phyloP scores from a whole-genome alignment of 2,888 invertebrate species.

The Lasius fuliginosus region DNA sequence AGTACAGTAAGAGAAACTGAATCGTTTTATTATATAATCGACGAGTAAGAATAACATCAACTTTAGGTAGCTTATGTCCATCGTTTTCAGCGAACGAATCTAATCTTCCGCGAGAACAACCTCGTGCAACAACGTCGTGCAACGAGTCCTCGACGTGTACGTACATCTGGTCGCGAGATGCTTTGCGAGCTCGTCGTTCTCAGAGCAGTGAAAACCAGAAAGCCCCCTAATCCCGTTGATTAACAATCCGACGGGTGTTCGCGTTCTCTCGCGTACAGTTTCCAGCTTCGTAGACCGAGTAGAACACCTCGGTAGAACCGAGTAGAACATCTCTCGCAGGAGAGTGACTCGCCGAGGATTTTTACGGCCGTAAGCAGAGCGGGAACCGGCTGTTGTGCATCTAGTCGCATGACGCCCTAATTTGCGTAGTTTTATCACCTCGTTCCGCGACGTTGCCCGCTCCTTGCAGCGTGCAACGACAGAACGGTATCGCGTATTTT shows the following conservation, averaged over 20 bases:
- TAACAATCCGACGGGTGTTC: slow-evolving; percentile 48
- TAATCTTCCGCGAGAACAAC: slow-evolving; percentile 31
- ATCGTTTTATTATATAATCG: not conserved
- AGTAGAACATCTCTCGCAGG: not conserved
- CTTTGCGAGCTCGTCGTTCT: slow-evolving; percentile 39
- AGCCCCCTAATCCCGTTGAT: slow-evolving; percentile 47
- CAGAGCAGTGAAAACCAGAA: slow-evolving; percentile 32
- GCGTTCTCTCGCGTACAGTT: slow-evolving; percentile 17
- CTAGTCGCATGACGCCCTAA: slow-evolving; percentile 39
- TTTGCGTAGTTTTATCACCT: slow-evolving; percentile 51
- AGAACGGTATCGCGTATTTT: slow-evolving; percentile 1
- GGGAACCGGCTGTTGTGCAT: not conserved
- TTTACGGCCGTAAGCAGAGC: slow-evolving; percentile 38
- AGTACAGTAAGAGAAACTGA: not conserved
- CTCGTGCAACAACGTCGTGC: slow-evolving; percentile 13
- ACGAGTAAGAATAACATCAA: not conserved
- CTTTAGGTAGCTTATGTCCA: not conserved
- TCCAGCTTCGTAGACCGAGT: not conserved
- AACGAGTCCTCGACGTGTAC: slow-evolving; percentile 27
- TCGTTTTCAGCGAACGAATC: not conserved
- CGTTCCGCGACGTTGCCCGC: slow-evolving; percentile 9
- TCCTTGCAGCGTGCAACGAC: slow-evolving; percentile 21
- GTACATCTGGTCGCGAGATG: slow-evolving; percentile 26
- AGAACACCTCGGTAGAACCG: slow-evolving; percentile 2
- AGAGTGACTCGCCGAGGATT: slow-evolving; percentile 28